Evolutionary conservation across 35 echinoderm and acorn worm species (phyloP).

Genomic region (Acanthaster planci): DNA sequence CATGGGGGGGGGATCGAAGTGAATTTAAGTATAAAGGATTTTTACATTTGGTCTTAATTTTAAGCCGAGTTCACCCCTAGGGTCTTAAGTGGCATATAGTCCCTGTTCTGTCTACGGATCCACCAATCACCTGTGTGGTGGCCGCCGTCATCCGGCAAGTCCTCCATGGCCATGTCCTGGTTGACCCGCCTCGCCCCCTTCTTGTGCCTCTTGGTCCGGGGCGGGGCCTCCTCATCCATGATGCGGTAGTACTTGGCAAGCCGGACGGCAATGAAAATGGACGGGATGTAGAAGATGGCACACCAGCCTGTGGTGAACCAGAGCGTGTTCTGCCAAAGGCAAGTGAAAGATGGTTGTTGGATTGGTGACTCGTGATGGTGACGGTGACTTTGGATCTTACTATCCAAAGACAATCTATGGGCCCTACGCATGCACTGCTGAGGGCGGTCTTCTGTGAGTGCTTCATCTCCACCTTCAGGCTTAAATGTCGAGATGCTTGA

Average conservation of each 20-base stretch:
- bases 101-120: neutral
- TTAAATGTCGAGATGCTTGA: too few relatives aligned
- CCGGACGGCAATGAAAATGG: slow-evolving; percentile 82
- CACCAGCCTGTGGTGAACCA: slow-evolving; percentile 95
- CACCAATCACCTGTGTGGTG: slow-evolving; percentile 22
- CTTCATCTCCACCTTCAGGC: too few relatives aligned
- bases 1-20: too few relatives aligned
- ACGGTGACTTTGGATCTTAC: too few relatives aligned
- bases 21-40: too few relatives aligned
- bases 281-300: slow-evolving; percentile 74
- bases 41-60: too few relatives aligned
- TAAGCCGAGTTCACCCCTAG: too few relatives aligned
- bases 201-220: slow-evolving; percentile 63
- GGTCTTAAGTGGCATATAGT: neutral
- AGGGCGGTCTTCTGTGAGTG: too few relatives aligned
- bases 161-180: slow-evolving; percentile 50
- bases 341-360: neutral
- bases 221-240: slow-evolving; percentile 73
- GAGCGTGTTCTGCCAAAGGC: slow-evolving; percentile 73
- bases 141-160: slow-evolving; percentile 27
- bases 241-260: slow-evolving; percentile 93
- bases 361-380: too few relatives aligned
- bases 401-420: too few relatives aligned
- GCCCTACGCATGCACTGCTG: too few relatives aligned
- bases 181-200: slow-evolving; percentile 15